phyloP scores from a whole-genome alignment of 2,888 invertebrate species.

The Salticus scenicus region DNA sequence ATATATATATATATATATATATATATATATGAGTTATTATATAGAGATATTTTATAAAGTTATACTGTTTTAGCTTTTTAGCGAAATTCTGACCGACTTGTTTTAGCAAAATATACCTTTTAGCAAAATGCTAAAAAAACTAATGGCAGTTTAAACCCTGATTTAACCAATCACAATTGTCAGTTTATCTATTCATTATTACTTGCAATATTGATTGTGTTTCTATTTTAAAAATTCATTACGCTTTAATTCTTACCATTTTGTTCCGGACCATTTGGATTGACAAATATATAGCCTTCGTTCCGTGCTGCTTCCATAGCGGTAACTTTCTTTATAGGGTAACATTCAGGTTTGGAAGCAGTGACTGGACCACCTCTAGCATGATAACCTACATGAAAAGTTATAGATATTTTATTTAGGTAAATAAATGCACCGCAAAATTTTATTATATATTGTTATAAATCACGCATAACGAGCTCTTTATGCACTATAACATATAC shows the following conservation, averaged over 20 bases:
- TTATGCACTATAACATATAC: neutral
- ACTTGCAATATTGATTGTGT: no score
- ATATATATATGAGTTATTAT: no score
- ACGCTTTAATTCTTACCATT: neutral
- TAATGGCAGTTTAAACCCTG: no score
- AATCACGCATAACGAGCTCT: neutral
- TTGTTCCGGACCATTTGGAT: constrained; percentile 1
- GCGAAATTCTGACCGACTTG: no score
- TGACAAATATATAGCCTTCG: neutral
- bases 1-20: no score
- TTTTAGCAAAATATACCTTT: no score
- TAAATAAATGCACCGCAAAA: neutral
- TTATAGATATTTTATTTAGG: neutral
- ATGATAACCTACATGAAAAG: neutral
- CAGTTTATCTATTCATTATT: no score
- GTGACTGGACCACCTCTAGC: neutral
- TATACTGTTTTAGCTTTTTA: no score
- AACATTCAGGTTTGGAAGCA: neutral
- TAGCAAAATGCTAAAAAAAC: no score
- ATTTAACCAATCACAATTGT: no score
- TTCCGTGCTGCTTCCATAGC: neutral
- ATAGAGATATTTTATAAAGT: no score
- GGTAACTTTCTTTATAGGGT: neutral
- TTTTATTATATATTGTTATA: neutral
- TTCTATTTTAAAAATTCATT: no score